phyloP scores from a whole-genome alignment of 2,797 vertebrate species.

The Rhinoraja longicauda region DNA sequence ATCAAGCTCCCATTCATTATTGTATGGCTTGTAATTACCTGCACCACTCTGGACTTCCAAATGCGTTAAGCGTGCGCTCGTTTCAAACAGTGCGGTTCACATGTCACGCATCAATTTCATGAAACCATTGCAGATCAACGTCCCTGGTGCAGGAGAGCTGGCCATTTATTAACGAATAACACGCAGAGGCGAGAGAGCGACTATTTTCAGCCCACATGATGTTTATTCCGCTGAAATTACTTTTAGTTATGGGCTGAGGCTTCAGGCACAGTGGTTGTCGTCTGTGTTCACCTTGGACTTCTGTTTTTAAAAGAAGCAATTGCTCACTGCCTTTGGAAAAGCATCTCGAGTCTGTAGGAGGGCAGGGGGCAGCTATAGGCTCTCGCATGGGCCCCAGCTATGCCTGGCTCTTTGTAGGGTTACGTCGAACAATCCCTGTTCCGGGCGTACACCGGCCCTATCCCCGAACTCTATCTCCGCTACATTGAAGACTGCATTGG shows the following conservation, averaged over 20 bases:
- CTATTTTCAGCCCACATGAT: neutral
- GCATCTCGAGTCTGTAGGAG: no score
- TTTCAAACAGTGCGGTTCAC: constrained; percentile 48
- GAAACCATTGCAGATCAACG: constrained; percentile 49
- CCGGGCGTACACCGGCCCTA: no score
- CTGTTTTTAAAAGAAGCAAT: neutral
- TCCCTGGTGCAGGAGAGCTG: constrained; percentile 56
- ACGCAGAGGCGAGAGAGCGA: neutral
- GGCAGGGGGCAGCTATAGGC: neutral
- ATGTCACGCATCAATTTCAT: constrained; percentile 17
- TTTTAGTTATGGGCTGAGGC: neutral
- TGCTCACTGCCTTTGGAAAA: neutral
- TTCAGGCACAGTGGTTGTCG: neutral
- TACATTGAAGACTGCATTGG: no score
- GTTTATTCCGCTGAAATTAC: neutral
- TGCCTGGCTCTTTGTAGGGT: no score
- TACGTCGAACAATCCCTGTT: no score
- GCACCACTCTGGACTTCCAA: constrained; percentile 95
- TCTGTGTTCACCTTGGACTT: neutral
- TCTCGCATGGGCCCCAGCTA: no score
- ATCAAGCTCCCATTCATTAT: constrained; percentile 99
- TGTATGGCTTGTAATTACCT: constrained; percentile 71
- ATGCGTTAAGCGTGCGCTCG: constrained; percentile 92
- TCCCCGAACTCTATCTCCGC: no score
- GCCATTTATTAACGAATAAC: constrained; percentile 48